phyloP scores from a whole-genome alignment of 2,113 vertebrate genomes.

The Sialia sialis region DNA sequence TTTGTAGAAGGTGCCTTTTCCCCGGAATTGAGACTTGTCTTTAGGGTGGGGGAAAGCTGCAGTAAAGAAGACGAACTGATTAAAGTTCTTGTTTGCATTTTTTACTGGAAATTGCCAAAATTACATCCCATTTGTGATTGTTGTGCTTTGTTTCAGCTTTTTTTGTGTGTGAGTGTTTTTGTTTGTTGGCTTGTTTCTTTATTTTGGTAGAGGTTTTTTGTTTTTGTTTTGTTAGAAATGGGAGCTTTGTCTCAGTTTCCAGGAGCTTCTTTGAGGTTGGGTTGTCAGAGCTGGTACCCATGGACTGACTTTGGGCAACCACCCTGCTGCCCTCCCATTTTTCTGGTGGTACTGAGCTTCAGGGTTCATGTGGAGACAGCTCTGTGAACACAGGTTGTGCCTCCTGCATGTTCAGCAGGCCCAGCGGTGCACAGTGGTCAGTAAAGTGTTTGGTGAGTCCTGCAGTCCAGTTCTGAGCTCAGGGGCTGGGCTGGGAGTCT shows the following conservation, averaged over 20 bases:
- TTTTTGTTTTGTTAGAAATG: neutral
- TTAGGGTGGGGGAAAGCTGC: neutral
- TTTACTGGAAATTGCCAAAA: neutral
- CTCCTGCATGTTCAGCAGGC: fast-evolving
- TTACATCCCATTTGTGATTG: neutral
- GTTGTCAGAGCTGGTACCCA: neutral
- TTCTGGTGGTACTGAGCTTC: neutral
- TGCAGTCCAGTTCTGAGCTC: neutral
- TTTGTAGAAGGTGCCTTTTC: neutral
- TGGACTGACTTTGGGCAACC: neutral
- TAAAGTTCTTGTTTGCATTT: neutral
- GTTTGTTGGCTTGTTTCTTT: neutral
- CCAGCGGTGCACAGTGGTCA: fast-evolving
- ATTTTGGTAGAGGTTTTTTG: neutral
- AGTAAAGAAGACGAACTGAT: neutral
- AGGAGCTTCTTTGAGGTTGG: fast-evolving
- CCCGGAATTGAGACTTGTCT: neutral
- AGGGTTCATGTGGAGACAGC: neutral
- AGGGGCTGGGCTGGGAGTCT: neutral
- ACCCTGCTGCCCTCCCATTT: fast-evolving
- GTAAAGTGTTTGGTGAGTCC: neutral
- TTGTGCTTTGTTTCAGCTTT: neutral
- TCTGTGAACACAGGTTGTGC: neutral
- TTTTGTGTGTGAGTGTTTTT: neutral
- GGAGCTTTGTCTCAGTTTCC: neutral